Percentiles rank a stretch among this genome's conserved stretches.
Evolutionary conservation across 2,888 invertebrate species (phyloP).

Genomic region (Noctua janthe): DNA sequence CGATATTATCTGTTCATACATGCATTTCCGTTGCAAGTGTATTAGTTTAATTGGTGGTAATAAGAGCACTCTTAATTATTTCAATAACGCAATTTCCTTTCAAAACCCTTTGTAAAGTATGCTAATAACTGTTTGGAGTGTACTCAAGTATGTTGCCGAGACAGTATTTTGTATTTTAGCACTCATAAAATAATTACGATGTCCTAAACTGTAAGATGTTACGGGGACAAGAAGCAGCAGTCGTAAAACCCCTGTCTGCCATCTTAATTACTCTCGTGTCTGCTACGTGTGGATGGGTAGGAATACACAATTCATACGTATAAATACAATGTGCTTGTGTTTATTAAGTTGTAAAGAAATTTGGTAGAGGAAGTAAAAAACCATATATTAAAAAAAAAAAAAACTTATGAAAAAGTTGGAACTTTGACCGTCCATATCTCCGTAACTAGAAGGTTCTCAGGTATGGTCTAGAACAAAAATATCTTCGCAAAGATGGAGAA

Average conservation of each 20-base stretch:
- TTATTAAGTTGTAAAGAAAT: too few relatives aligned
- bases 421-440: too few relatives aligned
- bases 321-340: not conserved
- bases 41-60: slow-evolving; percentile 31
- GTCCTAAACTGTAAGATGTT: slow-evolving; percentile 41
- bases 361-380: too few relatives aligned
- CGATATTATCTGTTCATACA: slow-evolving; percentile 44
- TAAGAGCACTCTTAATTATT: slow-evolving; percentile 13
- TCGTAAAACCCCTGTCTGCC: slow-evolving; percentile 57
- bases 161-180: slow-evolving; percentile 35
- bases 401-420: too few relatives aligned
- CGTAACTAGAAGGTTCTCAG: too few relatives aligned
- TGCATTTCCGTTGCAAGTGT: slow-evolving; percentile 32
- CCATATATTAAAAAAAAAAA: too few relatives aligned
- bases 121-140: not conserved
- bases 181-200: slow-evolving; percentile 50
- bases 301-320: not conserved
- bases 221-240: slow-evolving; percentile 14
- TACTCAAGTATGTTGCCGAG: slow-evolving; percentile 11
- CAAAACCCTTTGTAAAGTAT: slow-evolving; percentile 1
- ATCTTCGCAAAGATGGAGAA: too few relatives aligned
- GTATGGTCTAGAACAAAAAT: too few relatives aligned
- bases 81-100: not conserved
- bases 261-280: slow-evolving; percentile 44
- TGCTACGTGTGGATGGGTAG: not conserved